A percentile compares a stretch with the other conserved stretches of the same genome.
Evolutionary conservation across 2,888 invertebrate species (phyloP).

Genomic region (Phalangium opilio): DNA sequence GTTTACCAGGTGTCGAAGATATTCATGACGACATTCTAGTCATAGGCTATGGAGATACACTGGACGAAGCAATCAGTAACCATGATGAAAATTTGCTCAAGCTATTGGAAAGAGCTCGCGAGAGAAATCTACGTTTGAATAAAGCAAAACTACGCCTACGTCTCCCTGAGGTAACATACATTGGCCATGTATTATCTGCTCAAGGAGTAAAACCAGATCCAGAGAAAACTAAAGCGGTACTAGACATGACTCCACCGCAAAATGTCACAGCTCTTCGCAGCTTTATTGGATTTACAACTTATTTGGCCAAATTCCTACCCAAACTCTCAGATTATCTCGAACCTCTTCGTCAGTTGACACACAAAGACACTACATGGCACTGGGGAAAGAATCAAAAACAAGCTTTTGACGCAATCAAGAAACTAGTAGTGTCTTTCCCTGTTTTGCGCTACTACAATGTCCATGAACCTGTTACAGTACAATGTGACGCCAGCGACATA

Average conservation of each 20-base stretch:
- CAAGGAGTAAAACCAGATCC: too few relatives aligned
- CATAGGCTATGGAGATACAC: too few relatives aligned
- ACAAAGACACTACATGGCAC: background rate
- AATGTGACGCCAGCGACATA: slow-evolving; percentile 20
- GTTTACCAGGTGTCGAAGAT: background rate
- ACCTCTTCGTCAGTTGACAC: too few relatives aligned
- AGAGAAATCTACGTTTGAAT: background rate
- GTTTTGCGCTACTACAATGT: background rate
- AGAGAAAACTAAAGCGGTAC: background rate
- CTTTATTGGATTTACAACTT: background rate
- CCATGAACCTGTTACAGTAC: background rate
- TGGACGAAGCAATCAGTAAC: too few relatives aligned
- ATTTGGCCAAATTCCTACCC: background rate
- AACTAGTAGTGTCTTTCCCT: background rate
- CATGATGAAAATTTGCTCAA: background rate
- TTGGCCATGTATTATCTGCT: background rate
- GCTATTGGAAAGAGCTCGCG: background rate
- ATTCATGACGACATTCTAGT: background rate
- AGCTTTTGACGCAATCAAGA: background rate
- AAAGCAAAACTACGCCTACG: background rate
- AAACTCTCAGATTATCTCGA: background rate
- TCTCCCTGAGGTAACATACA: background rate
- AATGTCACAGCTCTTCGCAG: background rate
- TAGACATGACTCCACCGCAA: background rate
- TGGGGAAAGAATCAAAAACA: background rate